phyloP scores from a whole-genome alignment of 2,113 vertebrate species.

The human (Homo sapiens) region GRCh38 chr6:57208501-57209000 shows the following conservation, averaged over 20 bases:
- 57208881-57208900: slow-evolving; percentile 19
- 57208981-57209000: not conserved
- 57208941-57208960: not conserved
- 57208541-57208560: too few relatives aligned
- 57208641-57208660: not conserved
- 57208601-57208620: too few relatives aligned
- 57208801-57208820: not conserved
- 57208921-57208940: not conserved
- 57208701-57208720: not conserved
- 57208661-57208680: not conserved
- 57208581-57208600: too few relatives aligned
- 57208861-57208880: not conserved
- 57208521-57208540: too few relatives aligned
- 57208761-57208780: not conserved
- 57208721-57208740: not conserved
- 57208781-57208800: not conserved
- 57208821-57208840: not conserved
- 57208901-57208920: not conserved
- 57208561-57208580: too few relatives aligned
- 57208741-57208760: not conserved
- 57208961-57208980: not conserved
- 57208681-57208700: not conserved
- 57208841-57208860: not conserved
- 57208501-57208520: too few relatives aligned
- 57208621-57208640: too few relatives aligned